Evolutionary conservation across 2,113 vertebrate genomes (phyloP), one percentile per base, ranked within the genome.

Genomic region (Empidonax traillii): DNA sequence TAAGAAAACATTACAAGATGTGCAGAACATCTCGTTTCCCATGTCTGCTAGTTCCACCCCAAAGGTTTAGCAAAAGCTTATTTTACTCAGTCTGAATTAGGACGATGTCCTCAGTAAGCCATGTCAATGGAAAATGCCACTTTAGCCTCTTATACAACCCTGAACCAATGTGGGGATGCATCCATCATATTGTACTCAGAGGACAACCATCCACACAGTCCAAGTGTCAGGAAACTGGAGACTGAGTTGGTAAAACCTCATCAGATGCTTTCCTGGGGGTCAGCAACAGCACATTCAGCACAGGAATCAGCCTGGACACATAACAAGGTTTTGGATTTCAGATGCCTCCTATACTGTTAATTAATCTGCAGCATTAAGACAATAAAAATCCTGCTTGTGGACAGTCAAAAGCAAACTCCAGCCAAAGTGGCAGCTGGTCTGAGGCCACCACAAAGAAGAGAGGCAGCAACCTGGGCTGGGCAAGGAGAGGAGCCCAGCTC

Each of bases 121-220:
- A 41, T 0, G 0, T 61, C 62, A 39, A 63, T 0, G 4, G 52
- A 74, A 89, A 89, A 85, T 5, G 9, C 16, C 52, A 44, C 39
- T 77, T 82, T 6, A 35, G 58, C 55, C 20, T 79, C 71, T 90
- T 35, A 61, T 0, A 46, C 39, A 72, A 16, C 9, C 22, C 63
- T 58, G 85, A 87, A 65, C 25, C 68, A 59, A 31, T 0, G 2
- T 46, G 66, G 71, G 44, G 49, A 53, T 7, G 27, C 3, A 5
- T 7, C 28, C n/a, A 16, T 1, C 1, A 1, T 0, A 2, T 2
- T 55, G 49, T 12, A 43, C 58, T 49, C 5, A 5, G 33, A 72
- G 14, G 10, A 52, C 25, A 30, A 77, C 35, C 13, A 16, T 17
- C 24, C 41, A 58, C 53, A 33, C 28, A 12, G 69, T 4, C 56